phyloP scores from a whole-genome alignment of 1,140 invertebrate species.

The Leptinotarsa defecta region DNA sequence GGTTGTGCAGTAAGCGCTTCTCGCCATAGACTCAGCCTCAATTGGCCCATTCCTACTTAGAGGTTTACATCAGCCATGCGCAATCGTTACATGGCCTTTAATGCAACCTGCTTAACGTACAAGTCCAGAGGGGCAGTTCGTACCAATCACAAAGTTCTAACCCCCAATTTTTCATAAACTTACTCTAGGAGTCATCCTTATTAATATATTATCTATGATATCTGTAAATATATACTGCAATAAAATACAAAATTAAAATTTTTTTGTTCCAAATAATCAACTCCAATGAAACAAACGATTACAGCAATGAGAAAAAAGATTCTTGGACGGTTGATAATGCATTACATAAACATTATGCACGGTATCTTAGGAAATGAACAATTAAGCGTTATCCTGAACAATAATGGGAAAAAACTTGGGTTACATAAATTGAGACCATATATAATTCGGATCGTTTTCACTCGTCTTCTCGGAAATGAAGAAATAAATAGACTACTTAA shows the following conservation, averaged over 20 bases:
- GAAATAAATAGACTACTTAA: not conserved
- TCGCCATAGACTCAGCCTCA: too few species aligned
- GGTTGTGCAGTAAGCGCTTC: too few species aligned
- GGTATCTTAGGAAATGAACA: not conserved
- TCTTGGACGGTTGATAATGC: not conserved
- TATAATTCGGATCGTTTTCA: not conserved
- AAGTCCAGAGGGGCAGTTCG: too few species aligned
- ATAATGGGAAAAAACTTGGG: constrained; percentile 3
- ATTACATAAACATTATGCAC: not conserved
- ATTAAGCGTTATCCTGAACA: not conserved
- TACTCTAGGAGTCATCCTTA: too few species aligned
- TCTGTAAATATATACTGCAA: not conserved
- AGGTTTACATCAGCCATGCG: too few species aligned
- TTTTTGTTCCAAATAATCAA: not conserved
- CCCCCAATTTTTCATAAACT: too few species aligned
- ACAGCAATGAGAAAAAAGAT: not conserved
- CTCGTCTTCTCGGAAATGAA: not conserved
- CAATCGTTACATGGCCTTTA: too few species aligned
- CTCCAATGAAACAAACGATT: not conserved
- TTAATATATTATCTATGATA: not conserved
- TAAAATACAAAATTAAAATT: not conserved
- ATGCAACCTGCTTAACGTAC: too few species aligned
- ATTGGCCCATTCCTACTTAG: too few species aligned
- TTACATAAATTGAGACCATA: constrained; percentile 6
- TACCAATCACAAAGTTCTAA: too few species aligned